phyloP scores from a whole-genome alignment of 2,797 vertebrate genomes.

The Sphenodon punctatus region DNA sequence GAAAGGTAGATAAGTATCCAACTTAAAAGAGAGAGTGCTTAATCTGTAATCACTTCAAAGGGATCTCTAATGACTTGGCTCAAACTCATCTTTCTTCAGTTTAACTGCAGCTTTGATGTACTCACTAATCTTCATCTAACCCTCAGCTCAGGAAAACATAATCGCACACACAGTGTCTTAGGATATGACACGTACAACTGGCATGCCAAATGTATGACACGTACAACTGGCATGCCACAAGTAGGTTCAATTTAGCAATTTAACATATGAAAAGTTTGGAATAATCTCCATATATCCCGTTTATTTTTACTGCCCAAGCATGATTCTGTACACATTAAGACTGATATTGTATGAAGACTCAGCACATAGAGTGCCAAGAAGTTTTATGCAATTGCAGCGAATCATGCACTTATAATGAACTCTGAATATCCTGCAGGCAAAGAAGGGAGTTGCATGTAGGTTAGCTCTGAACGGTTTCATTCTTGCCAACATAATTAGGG shows the following conservation, averaged over 20 bases:
- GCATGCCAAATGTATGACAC: neutral
- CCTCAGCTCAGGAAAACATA: neutral
- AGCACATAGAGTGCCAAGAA: neutral
- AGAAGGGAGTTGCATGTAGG: too few relatives aligned
- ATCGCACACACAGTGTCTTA: neutral
- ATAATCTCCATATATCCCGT: neutral
- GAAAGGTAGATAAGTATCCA: constrained; percentile 50
- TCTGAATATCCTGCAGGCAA: too few relatives aligned
- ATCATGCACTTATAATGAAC: too few relatives aligned
- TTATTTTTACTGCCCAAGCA: neutral
- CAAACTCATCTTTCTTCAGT: constrained; percentile 53
- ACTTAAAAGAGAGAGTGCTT: constrained; percentile 49
- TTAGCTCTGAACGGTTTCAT: neutral
- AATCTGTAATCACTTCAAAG: constrained; percentile 67
- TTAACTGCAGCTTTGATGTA: constrained; percentile 63
- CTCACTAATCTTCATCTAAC: constrained; percentile 44
- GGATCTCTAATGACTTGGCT: constrained; percentile 46
- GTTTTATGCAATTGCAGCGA: too few relatives aligned
- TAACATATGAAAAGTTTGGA: neutral
- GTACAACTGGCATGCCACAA: neutral
- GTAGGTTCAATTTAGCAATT: neutral
- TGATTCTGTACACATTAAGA: neutral
- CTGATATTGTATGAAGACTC: neutral
- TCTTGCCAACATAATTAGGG: neutral
- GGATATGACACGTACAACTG: neutral